phyloP scores from a whole-genome alignment of 2,113 vertebrate genomes.

The Etia nguti region DNA sequence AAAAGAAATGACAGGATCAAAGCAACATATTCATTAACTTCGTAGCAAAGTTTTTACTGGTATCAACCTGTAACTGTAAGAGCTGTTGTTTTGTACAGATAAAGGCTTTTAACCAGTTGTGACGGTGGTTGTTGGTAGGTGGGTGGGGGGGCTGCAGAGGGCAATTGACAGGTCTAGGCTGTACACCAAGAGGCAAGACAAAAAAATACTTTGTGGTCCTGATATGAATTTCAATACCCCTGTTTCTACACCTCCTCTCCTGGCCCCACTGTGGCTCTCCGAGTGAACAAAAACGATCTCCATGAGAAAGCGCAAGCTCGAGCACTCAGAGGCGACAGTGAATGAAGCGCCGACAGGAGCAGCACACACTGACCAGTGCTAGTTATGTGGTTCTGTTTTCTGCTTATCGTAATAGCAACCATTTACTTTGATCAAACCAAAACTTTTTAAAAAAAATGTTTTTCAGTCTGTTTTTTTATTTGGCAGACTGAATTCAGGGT shows the following conservation, averaged over 20 bases:
- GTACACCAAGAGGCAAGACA: slow-evolving; percentile 46
- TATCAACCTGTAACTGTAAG: background rate
- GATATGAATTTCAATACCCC: slow-evolving; percentile 58
- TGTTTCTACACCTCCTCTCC: slow-evolving; percentile 33
- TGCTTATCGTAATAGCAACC: background rate
- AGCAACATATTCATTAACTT: background rate
- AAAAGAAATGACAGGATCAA: background rate
- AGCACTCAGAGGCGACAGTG: background rate
- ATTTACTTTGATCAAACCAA: background rate
- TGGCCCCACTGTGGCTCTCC: slow-evolving; percentile 14
- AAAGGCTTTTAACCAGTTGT: background rate
- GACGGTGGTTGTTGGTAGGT: background rate
- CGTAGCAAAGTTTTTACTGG: background rate
- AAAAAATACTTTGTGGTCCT: slow-evolving; percentile 56
- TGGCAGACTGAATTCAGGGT: background rate
- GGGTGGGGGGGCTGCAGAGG: background rate
- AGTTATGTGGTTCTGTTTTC: background rate
- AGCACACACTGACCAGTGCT: background rate
- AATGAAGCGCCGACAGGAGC: background rate
- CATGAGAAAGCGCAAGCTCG: slow-evolving; percentile 11
- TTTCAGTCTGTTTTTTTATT: too few species aligned
- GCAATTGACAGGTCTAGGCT: slow-evolving; percentile 29
- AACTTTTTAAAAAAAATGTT: background rate
- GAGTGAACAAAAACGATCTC: slow-evolving; percentile 37
- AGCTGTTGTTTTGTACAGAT: slow-evolving; percentile 2